phyloP scores from a whole-genome alignment of 2,113 vertebrate genomes.

The Hyaena hyaena region DNA sequence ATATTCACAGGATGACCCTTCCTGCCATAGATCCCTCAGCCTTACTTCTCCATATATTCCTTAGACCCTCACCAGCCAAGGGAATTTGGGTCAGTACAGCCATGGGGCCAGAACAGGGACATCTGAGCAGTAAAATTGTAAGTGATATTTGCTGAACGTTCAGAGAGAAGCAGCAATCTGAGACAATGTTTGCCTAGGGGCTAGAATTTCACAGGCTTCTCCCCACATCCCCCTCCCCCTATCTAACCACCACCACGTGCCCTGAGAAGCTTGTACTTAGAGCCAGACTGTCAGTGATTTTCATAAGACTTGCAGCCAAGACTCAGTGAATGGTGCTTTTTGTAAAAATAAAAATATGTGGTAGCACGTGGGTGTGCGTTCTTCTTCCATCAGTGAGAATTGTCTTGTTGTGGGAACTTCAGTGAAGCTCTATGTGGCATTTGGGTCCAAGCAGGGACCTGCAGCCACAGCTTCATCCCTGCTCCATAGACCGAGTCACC shows the following conservation, averaged over 20 bases:
- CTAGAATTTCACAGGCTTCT: background rate
- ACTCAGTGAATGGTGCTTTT: background rate
- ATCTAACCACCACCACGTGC: background rate
- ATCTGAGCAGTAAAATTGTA: background rate
- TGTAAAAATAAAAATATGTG: background rate
- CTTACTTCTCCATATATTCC: background rate
- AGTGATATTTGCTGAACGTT: background rate
- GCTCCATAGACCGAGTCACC: background rate
- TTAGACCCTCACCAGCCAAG: background rate
- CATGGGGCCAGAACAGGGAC: background rate
- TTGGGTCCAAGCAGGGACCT: background rate
- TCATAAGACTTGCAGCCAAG: background rate
- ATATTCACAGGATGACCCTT: background rate
- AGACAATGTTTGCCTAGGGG: background rate
- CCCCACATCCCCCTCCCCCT: accelerated
- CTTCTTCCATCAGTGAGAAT: no score
- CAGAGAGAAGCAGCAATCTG: background rate
- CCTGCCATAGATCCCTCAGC: background rate
- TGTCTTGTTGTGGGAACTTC: background rate
- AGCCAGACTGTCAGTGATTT: background rate
- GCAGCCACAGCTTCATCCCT: background rate
- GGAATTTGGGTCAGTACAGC: background rate
- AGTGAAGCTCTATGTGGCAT: background rate
- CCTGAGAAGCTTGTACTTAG: background rate
- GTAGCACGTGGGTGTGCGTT: background rate